These are phyloP conservation scores for Epirrhoe alternata DNA, from an alignment of 2,888 invertebrate genomes.

Conservation along the genomic window DNA sequence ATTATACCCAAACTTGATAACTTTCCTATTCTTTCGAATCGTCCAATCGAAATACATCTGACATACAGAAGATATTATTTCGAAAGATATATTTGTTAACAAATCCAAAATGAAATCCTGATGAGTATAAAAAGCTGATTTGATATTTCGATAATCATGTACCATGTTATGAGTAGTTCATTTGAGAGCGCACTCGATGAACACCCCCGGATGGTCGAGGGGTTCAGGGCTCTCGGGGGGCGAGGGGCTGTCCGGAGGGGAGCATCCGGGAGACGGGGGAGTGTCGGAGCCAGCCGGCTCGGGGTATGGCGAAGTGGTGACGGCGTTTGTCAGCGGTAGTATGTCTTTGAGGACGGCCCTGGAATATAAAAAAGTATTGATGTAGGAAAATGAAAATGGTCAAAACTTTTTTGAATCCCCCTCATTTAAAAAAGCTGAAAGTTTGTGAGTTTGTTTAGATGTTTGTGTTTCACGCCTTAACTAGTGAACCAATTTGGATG, in stretches of 20 bases:
- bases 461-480: too few species aligned
- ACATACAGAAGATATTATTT: too few species aligned
- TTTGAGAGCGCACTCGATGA: conserved; percentile 82
- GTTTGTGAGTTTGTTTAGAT: too few species aligned
- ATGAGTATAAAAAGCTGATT: not conserved
- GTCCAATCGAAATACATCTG: too few species aligned
- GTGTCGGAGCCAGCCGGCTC: conserved; percentile 34
- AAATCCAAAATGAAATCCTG: not conserved
- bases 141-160: conserved; percentile 9
- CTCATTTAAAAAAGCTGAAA: too few species aligned
- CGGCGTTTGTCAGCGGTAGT: conserved; percentile 85
- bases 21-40: too few species aligned
- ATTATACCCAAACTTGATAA: not conserved
- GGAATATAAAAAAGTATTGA: conserved; percentile 16
- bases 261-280: conserved; percentile 36
- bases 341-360: conserved; percentile 86
- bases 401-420: too few species aligned
- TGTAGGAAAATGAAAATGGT: not conserved
- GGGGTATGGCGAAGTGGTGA: conserved; percentile 53
- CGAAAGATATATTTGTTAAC: too few species aligned
- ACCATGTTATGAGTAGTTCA: conserved; percentile 53
- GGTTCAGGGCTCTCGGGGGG: conserved; percentile 31
- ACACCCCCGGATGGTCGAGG: conserved; percentile 53
- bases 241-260: conserved; percentile 33
- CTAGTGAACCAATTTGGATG: too few species aligned